A percentile compares a stretch with the other conserved stretches of the same genome.
Conservation (phyloP, 2,113 vertebrate genomes). For the Apodemus speciosus region DNA sequence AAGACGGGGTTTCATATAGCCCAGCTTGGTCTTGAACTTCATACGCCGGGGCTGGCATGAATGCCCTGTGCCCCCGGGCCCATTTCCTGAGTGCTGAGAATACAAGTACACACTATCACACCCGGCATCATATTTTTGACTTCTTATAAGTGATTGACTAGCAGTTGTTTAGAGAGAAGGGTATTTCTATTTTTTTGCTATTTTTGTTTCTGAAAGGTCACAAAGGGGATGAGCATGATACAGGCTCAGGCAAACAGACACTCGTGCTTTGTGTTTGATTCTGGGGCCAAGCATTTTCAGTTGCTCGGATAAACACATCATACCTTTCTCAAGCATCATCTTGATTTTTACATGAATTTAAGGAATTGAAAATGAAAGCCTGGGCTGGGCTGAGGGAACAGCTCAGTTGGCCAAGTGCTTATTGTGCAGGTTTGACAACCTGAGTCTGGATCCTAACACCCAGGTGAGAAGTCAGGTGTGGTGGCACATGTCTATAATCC, state of each 20-base stretch:
- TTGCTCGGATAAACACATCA: not conserved
- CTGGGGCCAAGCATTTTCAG: not conserved
- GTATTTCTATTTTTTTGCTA: not conserved
- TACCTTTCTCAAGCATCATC: not conserved
- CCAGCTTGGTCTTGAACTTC: not conserved
- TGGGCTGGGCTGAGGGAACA: no score
- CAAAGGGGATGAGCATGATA: not conserved
- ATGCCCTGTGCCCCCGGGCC: not conserved
- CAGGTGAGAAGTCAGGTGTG: no score
- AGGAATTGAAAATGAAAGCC: not conserved
- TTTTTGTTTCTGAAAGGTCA: slow-evolving; percentile 49
- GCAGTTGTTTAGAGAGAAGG: not conserved
- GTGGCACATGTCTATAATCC: not conserved
- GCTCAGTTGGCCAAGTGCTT: no score
- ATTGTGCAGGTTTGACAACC: not conserved
- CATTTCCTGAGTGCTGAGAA: not conserved
- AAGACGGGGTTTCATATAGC: not conserved
- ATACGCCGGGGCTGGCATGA: not conserved
- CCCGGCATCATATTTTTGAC: not conserved
- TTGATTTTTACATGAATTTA: slow-evolving; percentile 1
- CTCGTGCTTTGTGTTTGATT: not conserved
- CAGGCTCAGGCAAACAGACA: not conserved
- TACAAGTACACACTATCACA: not conserved
- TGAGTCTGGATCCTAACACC: not conserved
- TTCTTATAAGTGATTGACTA: not conserved